phyloP scores from a whole-genome alignment of 2,797 vertebrate species.

The Pangasius larnaudii region DNA sequence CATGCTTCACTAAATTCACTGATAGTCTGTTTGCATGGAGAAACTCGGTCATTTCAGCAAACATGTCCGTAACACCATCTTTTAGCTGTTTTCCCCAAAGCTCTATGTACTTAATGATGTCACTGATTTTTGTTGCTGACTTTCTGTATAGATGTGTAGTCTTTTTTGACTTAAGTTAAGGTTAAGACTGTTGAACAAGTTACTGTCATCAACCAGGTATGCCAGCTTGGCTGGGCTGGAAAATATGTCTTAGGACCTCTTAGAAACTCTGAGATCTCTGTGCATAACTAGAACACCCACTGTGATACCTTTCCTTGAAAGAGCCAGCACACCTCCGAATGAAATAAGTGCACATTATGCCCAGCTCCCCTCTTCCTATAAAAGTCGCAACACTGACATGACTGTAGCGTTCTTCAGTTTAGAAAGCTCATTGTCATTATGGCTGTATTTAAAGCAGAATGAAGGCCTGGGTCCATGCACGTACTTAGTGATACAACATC shows the following conservation, averaged over 20 bases:
- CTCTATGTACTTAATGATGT: not conserved
- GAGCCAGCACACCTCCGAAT: not conserved
- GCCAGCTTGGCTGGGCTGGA: not conserved
- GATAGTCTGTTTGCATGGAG: not conserved
- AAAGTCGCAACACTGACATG: not conserved
- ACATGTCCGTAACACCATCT: not conserved
- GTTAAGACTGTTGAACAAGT: not conserved
- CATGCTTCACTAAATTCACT: not conserved
- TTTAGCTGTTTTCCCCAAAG: not conserved
- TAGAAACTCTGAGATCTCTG: not conserved
- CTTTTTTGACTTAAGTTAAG: not conserved
- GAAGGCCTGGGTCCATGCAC: not conserved
- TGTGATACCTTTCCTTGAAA: not conserved
- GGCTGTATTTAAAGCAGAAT: not conserved
- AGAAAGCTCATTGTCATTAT: not conserved
- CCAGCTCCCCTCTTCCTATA: not conserved
- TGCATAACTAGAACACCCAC: not conserved
- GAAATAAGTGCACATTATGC: not conserved
- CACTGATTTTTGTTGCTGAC: not conserved
- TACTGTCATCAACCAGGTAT: not conserved
- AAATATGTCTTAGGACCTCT: not conserved
- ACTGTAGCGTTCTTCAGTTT: not conserved
- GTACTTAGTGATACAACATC: not conserved
- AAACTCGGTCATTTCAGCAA: not conserved
- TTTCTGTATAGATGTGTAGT: not conserved